Evolutionary conservation across 2,113 vertebrate genomes (phyloP), one percentile per base, ranked within the genome.

Genomic region (Nesogale talazaci): DNA sequence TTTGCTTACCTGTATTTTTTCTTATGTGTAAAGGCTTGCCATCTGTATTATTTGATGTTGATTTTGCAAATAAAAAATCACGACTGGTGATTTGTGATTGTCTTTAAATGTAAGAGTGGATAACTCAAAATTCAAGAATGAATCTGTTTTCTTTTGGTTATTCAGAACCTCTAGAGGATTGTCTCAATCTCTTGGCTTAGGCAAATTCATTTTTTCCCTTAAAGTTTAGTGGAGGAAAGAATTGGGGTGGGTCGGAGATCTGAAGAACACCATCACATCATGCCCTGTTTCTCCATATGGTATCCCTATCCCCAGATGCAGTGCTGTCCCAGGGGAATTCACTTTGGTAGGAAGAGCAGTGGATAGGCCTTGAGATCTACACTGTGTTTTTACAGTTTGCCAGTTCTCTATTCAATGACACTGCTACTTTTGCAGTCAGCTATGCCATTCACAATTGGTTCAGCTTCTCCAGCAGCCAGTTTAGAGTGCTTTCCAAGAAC

Each of bases 91-190:
- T 61, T 61, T 10, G 34, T 59, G 11, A 34, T 29, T 83, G 70
- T 16, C 22, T 57, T 38, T 42, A 38, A 6, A 52, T 17, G 25
- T 31, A 92, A 95, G 42, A 83, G 12, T n/a, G 16, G 11, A 2
- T 78, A 77, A 86, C 56, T 82, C n/a, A 83, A 93, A 76, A 87
- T 8, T 6, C 19, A 63, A 67, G 40, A 31, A 19, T 14, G 14
- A 59, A 77, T 61, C 29, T 31, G 83, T 72, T 92, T 52, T 74
- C 88, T 93, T 63, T 17, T 83, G 59, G 76, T 82, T 81, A 67
- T 80, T 67, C 10, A 86, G 1, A 65, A 40, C 19, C 31, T 31
- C 17, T 56, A 22, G 15, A 88, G 81, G 27, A 93, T 15, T 76
- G 69, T 36, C 86, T 83, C 34, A 77, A 15, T 78, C 14, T 92